Conservation (phyloP, 2,113 vertebrate species). For the Hystrix brachyura region DNA sequence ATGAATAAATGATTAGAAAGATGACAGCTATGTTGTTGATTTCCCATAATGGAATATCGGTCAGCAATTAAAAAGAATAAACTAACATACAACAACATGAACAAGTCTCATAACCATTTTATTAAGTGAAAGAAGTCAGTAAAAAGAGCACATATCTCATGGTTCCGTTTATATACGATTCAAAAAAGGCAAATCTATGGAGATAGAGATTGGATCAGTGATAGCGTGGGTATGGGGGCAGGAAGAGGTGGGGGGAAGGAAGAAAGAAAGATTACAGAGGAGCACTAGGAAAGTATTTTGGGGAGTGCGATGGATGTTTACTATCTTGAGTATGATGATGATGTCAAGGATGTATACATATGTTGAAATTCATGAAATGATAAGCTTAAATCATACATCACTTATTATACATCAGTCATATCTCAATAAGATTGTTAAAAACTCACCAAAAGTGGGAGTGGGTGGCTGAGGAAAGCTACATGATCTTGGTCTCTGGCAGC, state of each 20-base stretch:
- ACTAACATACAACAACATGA: background rate
- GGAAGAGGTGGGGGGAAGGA: background rate
- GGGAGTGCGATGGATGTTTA: background rate
- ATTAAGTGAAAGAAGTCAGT: background rate
- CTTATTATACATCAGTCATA: background rate
- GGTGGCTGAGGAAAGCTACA: background rate
- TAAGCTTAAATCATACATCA: slow-evolving; percentile 24
- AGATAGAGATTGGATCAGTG: background rate
- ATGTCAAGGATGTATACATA: background rate
- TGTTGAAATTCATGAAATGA: background rate
- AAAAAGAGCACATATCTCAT: background rate
- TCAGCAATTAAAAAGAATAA: slow-evolving; percentile 3
- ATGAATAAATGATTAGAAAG: background rate
- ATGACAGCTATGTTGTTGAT: background rate
- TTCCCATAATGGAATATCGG: background rate
- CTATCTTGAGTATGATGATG: background rate
- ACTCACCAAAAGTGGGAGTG: background rate
- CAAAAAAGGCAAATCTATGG: background rate
- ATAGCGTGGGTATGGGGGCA: background rate
- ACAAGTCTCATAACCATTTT: background rate
- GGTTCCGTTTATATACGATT: background rate
- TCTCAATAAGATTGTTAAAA: background rate
- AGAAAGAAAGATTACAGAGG: background rate
- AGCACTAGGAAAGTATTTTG: background rate
- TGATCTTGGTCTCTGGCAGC: background rate